A percentile compares a stretch with the other conserved stretches of the same genome.
phyloP scores from a whole-genome alignment of 2,888 invertebrate genomes.

The Orgyia antiqua region DNA sequence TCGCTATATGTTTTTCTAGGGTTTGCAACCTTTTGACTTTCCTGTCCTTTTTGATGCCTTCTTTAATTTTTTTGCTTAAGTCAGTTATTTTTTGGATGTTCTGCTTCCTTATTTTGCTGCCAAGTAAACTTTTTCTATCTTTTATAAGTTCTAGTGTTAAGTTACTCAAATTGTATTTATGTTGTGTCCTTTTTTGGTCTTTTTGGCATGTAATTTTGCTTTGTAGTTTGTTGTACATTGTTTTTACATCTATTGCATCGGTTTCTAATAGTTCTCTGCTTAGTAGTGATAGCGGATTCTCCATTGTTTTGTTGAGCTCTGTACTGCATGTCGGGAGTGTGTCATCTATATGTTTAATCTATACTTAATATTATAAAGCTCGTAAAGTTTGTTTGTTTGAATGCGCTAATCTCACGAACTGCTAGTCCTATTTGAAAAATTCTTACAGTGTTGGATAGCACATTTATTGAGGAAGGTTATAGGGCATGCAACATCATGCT shows the following conservation, averaged over 20 bases:
- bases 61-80: neutral
- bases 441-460: too few relatives aligned
- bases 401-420: too few relatives aligned
- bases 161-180: neutral
- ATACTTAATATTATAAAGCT: too few relatives aligned
- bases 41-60: neutral
- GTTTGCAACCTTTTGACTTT: conserved; percentile 1
- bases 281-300: conserved; percentile 7
- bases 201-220: neutral
- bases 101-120: neutral
- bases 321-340: conserved; percentile 6
- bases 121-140: too few relatives aligned
- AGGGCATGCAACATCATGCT: too few relatives aligned
- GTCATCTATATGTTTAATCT: conserved; percentile 5
- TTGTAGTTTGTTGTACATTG: neutral
- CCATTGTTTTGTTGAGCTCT: conserved; percentile 7
- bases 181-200: conserved; percentile 8
- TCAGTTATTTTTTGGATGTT: neutral
- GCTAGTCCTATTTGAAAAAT: too few relatives aligned
- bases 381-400: too few relatives aligned
- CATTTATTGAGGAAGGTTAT: too few relatives aligned
- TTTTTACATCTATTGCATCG: too few relatives aligned
- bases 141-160: too few relatives aligned
- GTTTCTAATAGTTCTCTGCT: conserved; percentile 8
- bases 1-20: neutral